A percentile compares a stretch with the other conserved stretches of the same genome.
Evolutionary conservation across 2,888 invertebrate species (phyloP).

Genomic region (Aquatica leii): DNA sequence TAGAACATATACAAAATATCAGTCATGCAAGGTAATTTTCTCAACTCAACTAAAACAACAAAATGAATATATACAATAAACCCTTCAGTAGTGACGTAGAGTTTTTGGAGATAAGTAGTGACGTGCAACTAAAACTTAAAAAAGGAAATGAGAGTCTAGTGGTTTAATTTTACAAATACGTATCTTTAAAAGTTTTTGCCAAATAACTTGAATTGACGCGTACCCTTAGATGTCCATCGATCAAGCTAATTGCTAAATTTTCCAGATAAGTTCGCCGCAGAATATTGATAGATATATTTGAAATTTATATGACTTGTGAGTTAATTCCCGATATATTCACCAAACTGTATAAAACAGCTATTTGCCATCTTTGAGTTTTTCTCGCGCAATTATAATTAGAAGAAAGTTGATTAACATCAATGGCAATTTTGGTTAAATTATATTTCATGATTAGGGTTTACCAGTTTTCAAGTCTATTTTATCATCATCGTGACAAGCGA

Average conservation of each 20-base stretch:
- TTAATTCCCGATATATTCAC: neutral
- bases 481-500: neutral
- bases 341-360: neutral
- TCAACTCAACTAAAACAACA: no score
- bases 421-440: neutral
- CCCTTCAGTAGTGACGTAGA: no score
- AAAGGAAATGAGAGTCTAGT: neutral
- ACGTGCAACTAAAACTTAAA: no score
- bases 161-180: neutral
- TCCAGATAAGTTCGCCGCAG: neutral
- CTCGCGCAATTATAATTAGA: no score
- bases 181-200: neutral
- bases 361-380: neutral
- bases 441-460: neutral
- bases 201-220: neutral
- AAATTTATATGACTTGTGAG: neutral
- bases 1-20: no score
- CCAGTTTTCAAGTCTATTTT: neutral
- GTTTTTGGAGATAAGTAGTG: no score
- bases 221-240: neutral
- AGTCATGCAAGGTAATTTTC: no score
- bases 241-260: conserved; percentile 2
- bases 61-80: no score
- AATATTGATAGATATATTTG: conserved; percentile 1
- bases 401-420: neutral